Evolutionary conservation across 2,113 vertebrate species (phyloP).

Genomic region (Diglossa brunneiventris): DNA sequence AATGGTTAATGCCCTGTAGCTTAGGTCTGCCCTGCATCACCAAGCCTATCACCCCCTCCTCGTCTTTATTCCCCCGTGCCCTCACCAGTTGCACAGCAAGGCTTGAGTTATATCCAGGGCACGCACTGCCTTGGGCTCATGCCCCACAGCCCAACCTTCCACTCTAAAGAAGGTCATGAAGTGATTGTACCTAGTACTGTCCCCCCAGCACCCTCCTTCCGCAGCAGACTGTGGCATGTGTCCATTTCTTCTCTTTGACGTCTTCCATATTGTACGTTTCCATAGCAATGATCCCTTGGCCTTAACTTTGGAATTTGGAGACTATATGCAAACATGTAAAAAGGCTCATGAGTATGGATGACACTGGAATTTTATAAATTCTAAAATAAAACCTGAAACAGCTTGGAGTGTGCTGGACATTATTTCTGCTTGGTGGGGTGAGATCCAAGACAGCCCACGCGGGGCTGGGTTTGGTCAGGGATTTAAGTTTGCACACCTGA

Average conservation of each 20-base stretch:
- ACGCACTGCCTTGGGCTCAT: neutral
- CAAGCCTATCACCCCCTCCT: neutral
- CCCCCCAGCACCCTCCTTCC: neutral
- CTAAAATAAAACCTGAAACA: slow-evolving; percentile 85
- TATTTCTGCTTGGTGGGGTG: neutral
- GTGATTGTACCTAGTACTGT: slow-evolving; percentile 52
- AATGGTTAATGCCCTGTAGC: slow-evolving; percentile 8
- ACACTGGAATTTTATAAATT: slow-evolving; percentile 98
- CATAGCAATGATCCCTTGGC: slow-evolving; percentile 90
- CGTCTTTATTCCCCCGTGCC: neutral
- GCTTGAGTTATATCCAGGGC: slow-evolving; percentile 39
- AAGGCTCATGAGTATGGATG: slow-evolving; percentile 86
- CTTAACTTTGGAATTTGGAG: slow-evolving; percentile 91
- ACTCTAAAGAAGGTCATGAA: slow-evolving; percentile 28
- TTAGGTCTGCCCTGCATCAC: slow-evolving; percentile 10
- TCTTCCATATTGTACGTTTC: slow-evolving; percentile 85
- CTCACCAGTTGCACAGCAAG: slow-evolving; percentile 39
- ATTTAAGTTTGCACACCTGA: rapidly evolving
- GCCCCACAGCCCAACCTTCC: slow-evolving; percentile 38
- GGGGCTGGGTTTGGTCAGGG: neutral
- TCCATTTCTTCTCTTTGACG: slow-evolving; percentile 81
- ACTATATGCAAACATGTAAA: slow-evolving; percentile 91
- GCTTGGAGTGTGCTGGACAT: slow-evolving; percentile 8
- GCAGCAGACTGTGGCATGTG: slow-evolving; percentile 48
- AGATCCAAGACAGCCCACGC: neutral